Evolutionary conservation across 2,888 invertebrate species (phyloP).

Genomic region (Melipona beecheii): DNA sequence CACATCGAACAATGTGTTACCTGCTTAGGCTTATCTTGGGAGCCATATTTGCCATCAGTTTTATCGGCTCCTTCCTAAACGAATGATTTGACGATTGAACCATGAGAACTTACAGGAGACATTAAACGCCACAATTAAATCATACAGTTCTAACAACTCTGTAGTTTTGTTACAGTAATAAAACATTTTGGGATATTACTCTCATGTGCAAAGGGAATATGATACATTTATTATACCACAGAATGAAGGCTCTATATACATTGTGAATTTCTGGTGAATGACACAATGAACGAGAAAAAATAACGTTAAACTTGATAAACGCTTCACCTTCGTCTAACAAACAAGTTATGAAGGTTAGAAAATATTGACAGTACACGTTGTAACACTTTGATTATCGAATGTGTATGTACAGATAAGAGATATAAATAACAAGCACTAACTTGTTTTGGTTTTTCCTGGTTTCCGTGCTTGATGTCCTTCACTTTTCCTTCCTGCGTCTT

Average conservation of each 20-base stretch:
- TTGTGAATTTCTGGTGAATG: not conserved
- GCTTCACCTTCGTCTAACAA: not conserved
- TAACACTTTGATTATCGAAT: not conserved
- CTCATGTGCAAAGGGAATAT: not conserved
- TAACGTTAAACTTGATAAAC: not conserved
- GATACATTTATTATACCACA: slow-evolving; percentile 13
- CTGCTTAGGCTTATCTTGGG: slow-evolving; percentile 96
- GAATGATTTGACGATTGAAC: slow-evolving; percentile 77
- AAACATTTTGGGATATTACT: slow-evolving; percentile 1
- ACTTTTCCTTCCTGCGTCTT: slow-evolving; percentile 96
- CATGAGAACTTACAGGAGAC: slow-evolving; percentile 69
- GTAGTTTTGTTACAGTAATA: not conserved
- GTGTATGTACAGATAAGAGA: not conserved
- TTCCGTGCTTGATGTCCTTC: slow-evolving; percentile 96
- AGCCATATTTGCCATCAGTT: slow-evolving; percentile 94
- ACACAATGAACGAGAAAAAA: not conserved
- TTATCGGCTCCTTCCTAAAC: slow-evolving; percentile 93
- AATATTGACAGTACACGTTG: slow-evolving; percentile 2
- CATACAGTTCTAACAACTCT: slow-evolving; percentile 7
- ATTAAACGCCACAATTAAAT: slow-evolving; percentile 36
- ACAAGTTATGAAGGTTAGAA: not conserved
- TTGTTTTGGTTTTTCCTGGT: slow-evolving; percentile 96
- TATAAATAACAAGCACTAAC: slow-evolving; percentile 64
- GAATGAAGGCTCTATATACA: not conserved
- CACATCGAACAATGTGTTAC: slow-evolving; percentile 83